Conservation (phyloP, 2,888 invertebrate genomes). For the Zygothrica quintamaculata region DNA sequence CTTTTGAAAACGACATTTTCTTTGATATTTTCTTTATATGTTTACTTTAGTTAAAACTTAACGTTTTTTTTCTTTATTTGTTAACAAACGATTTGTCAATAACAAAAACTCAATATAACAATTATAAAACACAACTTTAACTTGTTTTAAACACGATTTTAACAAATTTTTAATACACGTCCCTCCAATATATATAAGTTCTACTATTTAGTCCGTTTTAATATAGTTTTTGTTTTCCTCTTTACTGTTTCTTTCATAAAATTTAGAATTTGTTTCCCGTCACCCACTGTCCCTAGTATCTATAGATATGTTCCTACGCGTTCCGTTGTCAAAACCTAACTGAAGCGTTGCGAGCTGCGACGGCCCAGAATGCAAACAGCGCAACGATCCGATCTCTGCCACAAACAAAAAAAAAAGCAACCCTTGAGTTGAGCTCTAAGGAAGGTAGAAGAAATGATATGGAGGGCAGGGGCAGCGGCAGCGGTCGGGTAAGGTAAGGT, state of each 20-base stretch:
- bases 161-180: slow-evolving; percentile 64
- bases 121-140: slow-evolving; percentile 67
- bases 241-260: too few relatives aligned
- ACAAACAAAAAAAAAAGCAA: slow-evolving; percentile 42
- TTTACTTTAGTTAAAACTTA: slow-evolving; percentile 5
- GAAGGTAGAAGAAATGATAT: neutral
- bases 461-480: neutral
- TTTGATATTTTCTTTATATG: neutral
- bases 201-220: slow-evolving; percentile 57
- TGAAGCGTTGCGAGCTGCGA: slow-evolving; percentile 56
- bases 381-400: slow-evolving; percentile 20
- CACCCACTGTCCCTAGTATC: slow-evolving; percentile 57
- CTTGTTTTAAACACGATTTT: slow-evolving; percentile 44
- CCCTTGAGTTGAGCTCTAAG: slow-evolving; percentile 27
- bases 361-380: slow-evolving; percentile 48
- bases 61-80: slow-evolving; percentile 13
- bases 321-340: slow-evolving; percentile 80
- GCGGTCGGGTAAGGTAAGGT: slow-evolving; percentile 7
- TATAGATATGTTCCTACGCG: slow-evolving; percentile 71
- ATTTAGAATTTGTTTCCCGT: slow-evolving; percentile 32
- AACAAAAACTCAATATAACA: slow-evolving; percentile 72
- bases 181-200: slow-evolving; percentile 42
- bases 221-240: slow-evolving; percentile 11
- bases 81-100: slow-evolving; percentile 54
- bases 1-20: slow-evolving; percentile 83